Base-by-base conservation (phyloP, 2,797 vertebrate species). In the Scarus forsteni region DNA sequence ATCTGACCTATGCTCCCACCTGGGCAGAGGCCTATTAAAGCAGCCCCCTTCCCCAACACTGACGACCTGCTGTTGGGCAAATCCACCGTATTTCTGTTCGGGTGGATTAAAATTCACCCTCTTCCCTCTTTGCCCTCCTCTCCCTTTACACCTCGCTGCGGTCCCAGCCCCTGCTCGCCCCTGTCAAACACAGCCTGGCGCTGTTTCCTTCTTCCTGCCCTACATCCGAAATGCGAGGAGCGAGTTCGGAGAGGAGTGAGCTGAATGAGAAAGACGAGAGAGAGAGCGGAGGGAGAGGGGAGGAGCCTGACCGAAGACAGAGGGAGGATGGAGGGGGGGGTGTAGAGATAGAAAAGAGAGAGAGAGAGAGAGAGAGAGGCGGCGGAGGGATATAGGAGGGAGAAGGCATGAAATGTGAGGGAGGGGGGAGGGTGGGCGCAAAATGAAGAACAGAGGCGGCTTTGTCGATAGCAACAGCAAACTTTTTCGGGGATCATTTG, bases 401-500 rank as follows among this genome's bases (percentile, higher is more conserved):
- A 18, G 52, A 56, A 27, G 27, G 27, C 27, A 27, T 27, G 27
- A 27, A 27, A 27, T 27, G 45, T 5, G 11, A 42, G 8, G 42
- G 12, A 60, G 71, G 68, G 63, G 73, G 38, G 73, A 35, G 42
- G 79, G 42, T 77, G 74, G 46, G 66, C 65, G 75, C 76, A 85
- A 83, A 87, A 83, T 75, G 90, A 95, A 95, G 96, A 98, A 99
- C 97, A 98, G 96, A 97, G 96, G 87, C 91, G 85, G 95, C 97
- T 97, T 98, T 98, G 97, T 99, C 89, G 93, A 94, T 91, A 38
- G 93, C 94, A 95, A 95, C 91, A 89, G 95, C 84, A 84, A 90
- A 92, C 94, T 94, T 96, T 44, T 97, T 96, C 95, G 93, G 95
- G 93, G 93, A 96, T 96, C 95, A 94, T 96, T 96, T 94, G 95